Percentiles rank a stretch among this genome's conserved stretches.
These are phyloP conservation scores for Danaus melanippus DNA, from an alignment of 1,140 invertebrate species.

Conservation along the genomic window DNA sequence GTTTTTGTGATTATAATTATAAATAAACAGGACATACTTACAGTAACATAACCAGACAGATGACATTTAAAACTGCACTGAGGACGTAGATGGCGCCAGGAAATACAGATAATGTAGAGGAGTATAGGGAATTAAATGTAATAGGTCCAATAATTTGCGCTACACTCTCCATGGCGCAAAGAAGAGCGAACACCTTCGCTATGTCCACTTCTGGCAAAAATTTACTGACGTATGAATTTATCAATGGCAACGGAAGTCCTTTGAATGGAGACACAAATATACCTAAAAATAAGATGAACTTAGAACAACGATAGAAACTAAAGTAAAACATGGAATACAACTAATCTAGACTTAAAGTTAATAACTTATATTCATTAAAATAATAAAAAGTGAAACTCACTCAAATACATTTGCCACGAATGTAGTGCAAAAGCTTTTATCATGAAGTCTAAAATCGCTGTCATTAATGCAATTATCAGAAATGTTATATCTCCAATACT, in stretches of 20 bases:
- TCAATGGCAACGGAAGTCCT: conserved; percentile 74
- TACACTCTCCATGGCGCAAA: conserved; percentile 75
- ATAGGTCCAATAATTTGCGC: conserved; percentile 73
- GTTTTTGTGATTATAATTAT: too few relatives aligned
- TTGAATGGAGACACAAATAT: conserved; percentile 70
- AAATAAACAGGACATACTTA: conserved; percentile 41
- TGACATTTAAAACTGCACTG: conserved; percentile 50
- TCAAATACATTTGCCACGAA: conserved; percentile 12
- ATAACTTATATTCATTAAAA: conserved; percentile 2
- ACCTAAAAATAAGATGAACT: too few relatives aligned
- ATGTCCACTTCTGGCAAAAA: conserved; percentile 75
- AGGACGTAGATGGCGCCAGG: conserved; percentile 74
- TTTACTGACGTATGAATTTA: conserved; percentile 78
- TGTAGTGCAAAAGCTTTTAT: conserved; percentile 8
- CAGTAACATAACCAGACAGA: conserved; percentile 62
- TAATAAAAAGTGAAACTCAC: conserved; percentile 5
- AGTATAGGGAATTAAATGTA: conserved; percentile 76
- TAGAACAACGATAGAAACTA: too few relatives aligned
- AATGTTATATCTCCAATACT: conserved; percentile 6
- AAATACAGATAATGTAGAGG: conserved; percentile 63
- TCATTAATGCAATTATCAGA: conserved; percentile 3
- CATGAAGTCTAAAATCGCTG: conserved; percentile 2
- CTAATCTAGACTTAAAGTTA: too few relatives aligned
- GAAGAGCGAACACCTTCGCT: conserved; percentile 77
- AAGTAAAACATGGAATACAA: too few relatives aligned